Evolutionary conservation across 2,888 invertebrate species (phyloP).

Genomic region (Trachelus iudaicus): DNA sequence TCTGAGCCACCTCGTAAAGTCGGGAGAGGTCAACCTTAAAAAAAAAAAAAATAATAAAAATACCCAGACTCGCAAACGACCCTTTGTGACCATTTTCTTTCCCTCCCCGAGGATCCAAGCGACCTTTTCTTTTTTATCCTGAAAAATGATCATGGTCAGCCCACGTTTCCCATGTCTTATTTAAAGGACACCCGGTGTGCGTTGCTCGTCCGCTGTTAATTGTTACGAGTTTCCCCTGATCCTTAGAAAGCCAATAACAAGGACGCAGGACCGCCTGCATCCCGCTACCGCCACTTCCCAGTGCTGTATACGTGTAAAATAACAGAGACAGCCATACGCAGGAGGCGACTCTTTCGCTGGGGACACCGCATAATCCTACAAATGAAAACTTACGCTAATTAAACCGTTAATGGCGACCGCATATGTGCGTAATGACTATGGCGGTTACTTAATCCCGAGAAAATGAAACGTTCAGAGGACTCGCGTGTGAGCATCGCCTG

Average conservation of each 20-base stretch:
- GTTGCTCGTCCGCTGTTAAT: constrained; percentile 34
- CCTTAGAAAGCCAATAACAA: constrained; percentile 53
- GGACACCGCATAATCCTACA: constrained; percentile 51
- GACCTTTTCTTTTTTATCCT: background rate
- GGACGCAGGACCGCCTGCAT: constrained; percentile 36
- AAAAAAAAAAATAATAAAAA: background rate
- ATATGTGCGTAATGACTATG: constrained; percentile 55
- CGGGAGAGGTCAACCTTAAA: background rate
- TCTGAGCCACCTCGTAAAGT: background rate
- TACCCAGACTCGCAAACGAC: background rate
- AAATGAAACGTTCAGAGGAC: constrained; percentile 57
- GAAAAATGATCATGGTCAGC: constrained; percentile 1
- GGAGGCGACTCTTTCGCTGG: background rate
- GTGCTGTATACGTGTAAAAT: background rate
- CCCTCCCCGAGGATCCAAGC: background rate
- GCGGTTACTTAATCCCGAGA: constrained; percentile 62
- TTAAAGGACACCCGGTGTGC: constrained; percentile 1
- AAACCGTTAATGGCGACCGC: constrained; percentile 62
- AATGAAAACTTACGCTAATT: constrained; percentile 65
- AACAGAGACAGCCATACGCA: background rate
- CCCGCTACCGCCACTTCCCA: constrained; percentile 42
- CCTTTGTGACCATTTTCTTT: background rate
- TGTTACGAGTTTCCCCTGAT: constrained; percentile 43
- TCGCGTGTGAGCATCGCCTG: constrained; percentile 42
- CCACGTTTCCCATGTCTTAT: constrained; percentile 1